phyloP scores from a whole-genome alignment of 2,888 invertebrate species.

The Piscicola geometra region DNA sequence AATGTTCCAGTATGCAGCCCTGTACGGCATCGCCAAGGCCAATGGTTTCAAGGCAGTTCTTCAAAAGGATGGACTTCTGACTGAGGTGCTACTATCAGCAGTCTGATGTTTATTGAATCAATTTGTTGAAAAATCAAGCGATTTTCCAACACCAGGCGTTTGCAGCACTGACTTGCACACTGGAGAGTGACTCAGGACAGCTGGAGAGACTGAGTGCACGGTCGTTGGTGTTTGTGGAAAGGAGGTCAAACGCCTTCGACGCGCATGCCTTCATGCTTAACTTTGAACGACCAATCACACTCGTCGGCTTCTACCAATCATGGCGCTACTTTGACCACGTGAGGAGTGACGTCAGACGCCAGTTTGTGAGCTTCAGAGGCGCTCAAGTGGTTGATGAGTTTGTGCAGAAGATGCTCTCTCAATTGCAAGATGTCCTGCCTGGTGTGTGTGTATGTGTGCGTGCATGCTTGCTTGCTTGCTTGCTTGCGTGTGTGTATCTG shows the following conservation, averaged over 20 bases:
- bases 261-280: slow-evolving; percentile 39
- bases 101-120: neutral
- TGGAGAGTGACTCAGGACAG: neutral
- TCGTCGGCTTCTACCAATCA: slow-evolving; percentile 43
- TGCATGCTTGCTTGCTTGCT: too few relatives aligned
- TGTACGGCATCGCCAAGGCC: slow-evolving; percentile 41
- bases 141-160: slow-evolving; percentile 10
- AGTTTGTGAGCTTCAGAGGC: slow-evolving; percentile 39
- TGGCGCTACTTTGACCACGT: slow-evolving; percentile 44
- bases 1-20: slow-evolving; percentile 43
- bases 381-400: slow-evolving; percentile 32
- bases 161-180: neutral
- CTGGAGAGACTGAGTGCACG: slow-evolving; percentile 27
- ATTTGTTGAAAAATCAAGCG: neutral
- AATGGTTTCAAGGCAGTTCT: slow-evolving; percentile 41
- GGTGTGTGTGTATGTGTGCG: too few relatives aligned
- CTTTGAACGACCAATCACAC: slow-evolving; percentile 40
- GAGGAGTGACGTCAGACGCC: slow-evolving; percentile 39
- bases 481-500: too few relatives aligned
- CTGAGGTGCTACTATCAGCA: neutral
- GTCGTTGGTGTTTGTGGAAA: slow-evolving; percentile 38
- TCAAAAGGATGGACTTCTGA: neutral
- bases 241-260: slow-evolving; percentile 40
- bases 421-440: neutral
- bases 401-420: slow-evolving; percentile 28